Evolutionary conservation across 2,113 vertebrate genomes (phyloP), one percentile per base, ranked within the genome.

Genomic region (Crypturellus undulatus): DNA sequence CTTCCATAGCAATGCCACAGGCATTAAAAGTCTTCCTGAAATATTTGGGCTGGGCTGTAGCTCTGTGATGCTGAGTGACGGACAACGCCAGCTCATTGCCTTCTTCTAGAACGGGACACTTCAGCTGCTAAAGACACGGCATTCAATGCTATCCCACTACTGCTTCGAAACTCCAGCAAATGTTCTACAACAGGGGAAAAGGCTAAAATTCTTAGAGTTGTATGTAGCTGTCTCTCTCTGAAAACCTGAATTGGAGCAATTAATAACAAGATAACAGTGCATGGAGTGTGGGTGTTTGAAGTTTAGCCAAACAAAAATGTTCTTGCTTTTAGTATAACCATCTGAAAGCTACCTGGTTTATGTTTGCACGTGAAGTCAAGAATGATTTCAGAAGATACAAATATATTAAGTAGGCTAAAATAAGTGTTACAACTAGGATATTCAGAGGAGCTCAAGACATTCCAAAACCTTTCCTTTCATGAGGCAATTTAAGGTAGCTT

Each of bases 301-400:
- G 88, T 95, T 96, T 78, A 97, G 95, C 86, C 92, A 97, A 92
- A 96, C 84, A 89, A 96, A 96, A 77, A 93, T 81, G 67, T 83
- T 93, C 90, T 83, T 90, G 87, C 52, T 82, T 97, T 97, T 91
- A 93, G 67, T 86, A 80, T 75, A 94, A 95, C 79, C 84, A 88
- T 92, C 95, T 76, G 70, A 95, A 94, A 96, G 87, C 87, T 89
- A 95, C 76, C 82, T 94, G 79, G 90, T 97, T 96, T 95, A 97
- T 96, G 93, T 89, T 92, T 71, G 93, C 60, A 84, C 92, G 80
- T 85, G 92, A 95, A 59, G 26, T 67, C 94, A 95, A 93, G 78
- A 94, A 85, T 70, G 84, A 97, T 92, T 96, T 91, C 87, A 88
- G 43, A 20, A 93, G 12, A 75, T 96, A 90, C 59, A 92, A 65